phyloP scores from a whole-genome alignment of 1,140 invertebrate species.

The Argopecten irradians region DNA sequence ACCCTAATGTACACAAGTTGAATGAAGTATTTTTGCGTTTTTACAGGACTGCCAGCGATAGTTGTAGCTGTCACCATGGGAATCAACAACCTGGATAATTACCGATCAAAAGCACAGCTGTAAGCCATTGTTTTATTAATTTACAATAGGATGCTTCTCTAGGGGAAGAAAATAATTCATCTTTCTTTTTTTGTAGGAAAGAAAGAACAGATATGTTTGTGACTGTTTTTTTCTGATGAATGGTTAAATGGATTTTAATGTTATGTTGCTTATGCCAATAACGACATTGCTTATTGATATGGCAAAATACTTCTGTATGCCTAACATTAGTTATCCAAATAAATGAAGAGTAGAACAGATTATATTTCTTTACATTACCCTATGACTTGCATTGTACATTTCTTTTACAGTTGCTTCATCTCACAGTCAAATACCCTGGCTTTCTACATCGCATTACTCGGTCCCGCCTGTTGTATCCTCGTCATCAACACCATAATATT shows the following conservation, averaged over 20 bases:
- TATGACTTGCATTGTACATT: not conserved
- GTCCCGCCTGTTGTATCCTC: conserved; percentile 78
- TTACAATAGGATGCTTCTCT: too few relatives aligned
- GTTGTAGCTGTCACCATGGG: conserved; percentile 74
- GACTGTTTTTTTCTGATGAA: too few relatives aligned
- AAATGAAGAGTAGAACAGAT: too few relatives aligned
- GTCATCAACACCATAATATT: conserved; percentile 78
- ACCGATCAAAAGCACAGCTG: conserved; percentile 65
- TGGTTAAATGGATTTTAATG: too few relatives aligned
- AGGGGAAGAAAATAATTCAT: too few relatives aligned
- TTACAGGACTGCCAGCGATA: conserved; percentile 76
- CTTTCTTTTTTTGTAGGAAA: too few relatives aligned
- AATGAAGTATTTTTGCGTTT: conserved; percentile 37
- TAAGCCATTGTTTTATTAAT: too few relatives aligned
- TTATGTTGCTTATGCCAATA: not conserved
- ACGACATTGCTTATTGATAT: not conserved
- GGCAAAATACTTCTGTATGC: not conserved
- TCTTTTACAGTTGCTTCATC: conserved; percentile 75
- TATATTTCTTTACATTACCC: not conserved
- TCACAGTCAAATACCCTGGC: conserved; percentile 71
- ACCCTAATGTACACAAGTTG: too few relatives aligned
- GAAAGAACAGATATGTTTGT: too few relatives aligned
- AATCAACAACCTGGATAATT: conserved; percentile 68
- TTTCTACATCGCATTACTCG: conserved; percentile 77
- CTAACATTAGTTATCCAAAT: not conserved